These are phyloP conservation scores for Epistrophella euchroma DNA, from an alignment of 2,888 invertebrate genomes.

Conservation along the genomic window DNA sequence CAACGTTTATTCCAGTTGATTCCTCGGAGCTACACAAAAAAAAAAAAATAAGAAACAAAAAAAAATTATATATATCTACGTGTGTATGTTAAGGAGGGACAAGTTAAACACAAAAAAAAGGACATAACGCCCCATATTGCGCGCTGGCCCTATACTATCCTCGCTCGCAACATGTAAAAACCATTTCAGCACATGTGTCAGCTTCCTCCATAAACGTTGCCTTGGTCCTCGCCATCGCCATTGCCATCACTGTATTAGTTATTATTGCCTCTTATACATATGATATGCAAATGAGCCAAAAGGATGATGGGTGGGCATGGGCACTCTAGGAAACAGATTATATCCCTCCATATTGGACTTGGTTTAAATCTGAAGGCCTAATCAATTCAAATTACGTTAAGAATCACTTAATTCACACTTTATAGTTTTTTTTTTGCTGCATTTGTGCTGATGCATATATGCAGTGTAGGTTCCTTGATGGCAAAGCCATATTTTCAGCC, in stretches of 20 bases:
- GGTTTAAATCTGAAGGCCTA: constrained; percentile 47
- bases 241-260: constrained; percentile 64
- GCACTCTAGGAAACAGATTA: constrained; percentile 59
- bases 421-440: background rate
- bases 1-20: constrained; percentile 71
- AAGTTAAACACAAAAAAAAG: constrained; percentile 62
- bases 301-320: constrained; percentile 63
- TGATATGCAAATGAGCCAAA: constrained; percentile 68
- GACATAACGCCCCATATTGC: constrained; percentile 76
- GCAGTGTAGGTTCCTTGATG: constrained; percentile 42
- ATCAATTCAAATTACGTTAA: constrained; percentile 75
- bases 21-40: constrained; percentile 67
- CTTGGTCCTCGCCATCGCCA: constrained; percentile 7
- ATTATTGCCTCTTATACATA: constrained; percentile 67
- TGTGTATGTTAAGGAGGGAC: constrained; percentile 69
- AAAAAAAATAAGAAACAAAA: constrained; percentile 59
- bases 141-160: constrained; percentile 68
- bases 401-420: constrained; percentile 70
- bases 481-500: constrained; percentile 10
- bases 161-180: constrained; percentile 74
- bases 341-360: constrained; percentile 24
- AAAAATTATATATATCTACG: constrained; percentile 17
- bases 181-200: constrained; percentile 75
- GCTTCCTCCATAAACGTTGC: constrained; percentile 46
- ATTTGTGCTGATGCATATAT: background rate